Percentiles rank a stretch among this genome's conserved stretches.
Evolutionary conservation across 2,888 invertebrate genomes (phyloP).

Genomic region (Frankliniella fusca): DNA sequence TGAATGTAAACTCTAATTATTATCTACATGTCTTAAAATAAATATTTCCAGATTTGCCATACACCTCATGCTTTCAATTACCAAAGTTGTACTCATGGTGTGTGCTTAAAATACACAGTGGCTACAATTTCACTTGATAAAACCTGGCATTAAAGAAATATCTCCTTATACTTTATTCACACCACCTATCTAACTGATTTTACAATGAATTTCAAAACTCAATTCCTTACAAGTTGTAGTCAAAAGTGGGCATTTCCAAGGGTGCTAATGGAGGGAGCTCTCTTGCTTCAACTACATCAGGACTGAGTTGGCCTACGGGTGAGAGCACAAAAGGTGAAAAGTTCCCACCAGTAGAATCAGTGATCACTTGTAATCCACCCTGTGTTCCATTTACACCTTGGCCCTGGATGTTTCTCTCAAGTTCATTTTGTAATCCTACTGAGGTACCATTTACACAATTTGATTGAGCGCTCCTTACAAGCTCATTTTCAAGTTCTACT

Average conservation of each 20-base stretch:
- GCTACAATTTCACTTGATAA: no score
- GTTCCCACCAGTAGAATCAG: slow-evolving; percentile 39
- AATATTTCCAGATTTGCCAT: not conserved
- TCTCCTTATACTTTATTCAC: no score
- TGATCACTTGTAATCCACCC: not conserved
- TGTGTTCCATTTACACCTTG: not conserved
- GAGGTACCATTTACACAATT: not conserved
- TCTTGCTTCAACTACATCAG: slow-evolving; percentile 36
- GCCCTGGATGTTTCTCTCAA: slow-evolving; percentile 42
- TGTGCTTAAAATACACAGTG: no score
- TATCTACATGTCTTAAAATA: not conserved
- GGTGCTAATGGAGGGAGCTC: slow-evolving; percentile 54
- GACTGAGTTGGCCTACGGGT: slow-evolving; percentile 42
- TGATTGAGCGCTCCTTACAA: slow-evolving; percentile 42
- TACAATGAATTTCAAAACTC: not conserved
- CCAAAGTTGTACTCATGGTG: no score
- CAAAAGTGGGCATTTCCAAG: slow-evolving; percentile 60
- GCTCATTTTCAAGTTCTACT: slow-evolving; percentile 55
- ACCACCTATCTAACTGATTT: not conserved
- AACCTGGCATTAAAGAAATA: no score
- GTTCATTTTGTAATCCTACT: slow-evolving; percentile 55
- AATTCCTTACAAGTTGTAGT: slow-evolving; percentile 42
- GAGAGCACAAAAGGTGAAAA: slow-evolving; percentile 42
- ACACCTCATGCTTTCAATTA: not conserved
- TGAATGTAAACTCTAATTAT: not conserved